Percentiles rank a stretch among this genome's conserved stretches.
These are phyloP conservation scores for Muntiacus muntjak DNA, from an alignment of 2,113 vertebrate genomes.

Conservation along the genomic window DNA sequence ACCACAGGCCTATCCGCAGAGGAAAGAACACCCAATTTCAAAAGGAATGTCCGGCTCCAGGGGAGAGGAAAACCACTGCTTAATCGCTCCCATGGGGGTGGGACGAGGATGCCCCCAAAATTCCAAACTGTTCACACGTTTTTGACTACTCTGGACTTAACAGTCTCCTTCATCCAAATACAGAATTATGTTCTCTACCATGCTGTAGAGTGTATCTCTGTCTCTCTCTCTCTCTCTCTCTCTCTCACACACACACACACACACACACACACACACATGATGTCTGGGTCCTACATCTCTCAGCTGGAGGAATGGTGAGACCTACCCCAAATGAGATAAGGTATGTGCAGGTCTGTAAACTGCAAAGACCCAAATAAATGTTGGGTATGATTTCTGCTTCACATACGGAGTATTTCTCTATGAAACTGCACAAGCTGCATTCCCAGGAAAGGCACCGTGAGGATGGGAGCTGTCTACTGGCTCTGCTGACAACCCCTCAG, in stretches of 20 bases:
- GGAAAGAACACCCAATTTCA: background rate
- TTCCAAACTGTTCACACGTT: background rate
- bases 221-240: background rate
- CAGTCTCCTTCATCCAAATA: background rate
- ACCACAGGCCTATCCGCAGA: slow-evolving; percentile 24
- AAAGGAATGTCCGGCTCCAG: background rate
- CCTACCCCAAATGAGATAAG: background rate
- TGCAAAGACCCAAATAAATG: background rate
- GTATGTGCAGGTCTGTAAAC: background rate
- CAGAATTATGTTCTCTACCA: background rate
- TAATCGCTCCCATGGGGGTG: background rate
- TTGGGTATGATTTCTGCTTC: background rate
- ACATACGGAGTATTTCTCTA: rapidly evolving
- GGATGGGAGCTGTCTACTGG: too few relatives aligned
- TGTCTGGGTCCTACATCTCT: background rate
- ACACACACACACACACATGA: background rate
- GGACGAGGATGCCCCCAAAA: background rate
- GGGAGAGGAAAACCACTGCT: background rate
- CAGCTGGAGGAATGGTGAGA: background rate
- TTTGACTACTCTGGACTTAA: background rate
- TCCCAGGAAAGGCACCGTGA: background rate
- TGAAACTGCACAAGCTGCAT: rapidly evolving
- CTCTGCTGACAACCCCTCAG: background rate
- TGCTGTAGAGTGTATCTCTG: background rate
- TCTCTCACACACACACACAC: too few relatives aligned